Evolutionary conservation across 2,888 invertebrate species (phyloP).

Genomic region (Leucozona laternaria): DNA sequence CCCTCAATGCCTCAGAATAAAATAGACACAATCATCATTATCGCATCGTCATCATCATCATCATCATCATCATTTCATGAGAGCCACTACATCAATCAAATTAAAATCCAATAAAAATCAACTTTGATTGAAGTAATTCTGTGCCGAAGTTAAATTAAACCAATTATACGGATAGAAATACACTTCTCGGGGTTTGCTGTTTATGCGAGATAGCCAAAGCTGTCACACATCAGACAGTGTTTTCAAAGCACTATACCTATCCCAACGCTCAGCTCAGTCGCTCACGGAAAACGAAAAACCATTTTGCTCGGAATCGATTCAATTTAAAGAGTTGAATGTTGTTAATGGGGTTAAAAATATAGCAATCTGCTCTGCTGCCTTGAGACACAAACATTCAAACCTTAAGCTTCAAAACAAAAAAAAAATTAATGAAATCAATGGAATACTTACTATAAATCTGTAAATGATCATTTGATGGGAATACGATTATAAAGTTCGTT

Average conservation of each 20-base stretch:
- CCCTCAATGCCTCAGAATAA: not conserved
- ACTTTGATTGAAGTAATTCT: slow-evolving; percentile 52
- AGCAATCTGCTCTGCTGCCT: slow-evolving; percentile 19
- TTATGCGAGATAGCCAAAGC: slow-evolving; percentile 37
- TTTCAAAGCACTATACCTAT: slow-evolving; percentile 27
- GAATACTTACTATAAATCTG: slow-evolving; percentile 5
- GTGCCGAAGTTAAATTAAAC: slow-evolving; percentile 60
- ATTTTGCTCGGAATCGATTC: slow-evolving; percentile 37
- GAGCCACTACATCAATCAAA: slow-evolving; percentile 67
- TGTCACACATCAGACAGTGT: slow-evolving; percentile 19
- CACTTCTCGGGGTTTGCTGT: not conserved
- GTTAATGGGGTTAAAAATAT: slow-evolving; percentile 38
- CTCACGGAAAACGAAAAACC: slow-evolving; percentile 12
- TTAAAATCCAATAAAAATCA: slow-evolving; percentile 73
- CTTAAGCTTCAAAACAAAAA: not conserved
- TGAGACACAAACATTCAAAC: not conserved
- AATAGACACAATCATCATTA: slow-evolving; percentile 51
- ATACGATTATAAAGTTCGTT: slow-evolving; percentile 40
- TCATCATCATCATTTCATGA: slow-evolving; percentile 31
- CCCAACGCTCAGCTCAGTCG: not conserved
- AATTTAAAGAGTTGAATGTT: slow-evolving; percentile 18
- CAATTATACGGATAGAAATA: slow-evolving; percentile 47
- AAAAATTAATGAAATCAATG: slow-evolving; percentile 15
- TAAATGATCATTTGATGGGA: slow-evolving; percentile 44
- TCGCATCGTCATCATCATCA: not conserved